Evolutionary conservation across 2,888 invertebrate genomes (phyloP).

Genomic region (Steinernema carpocapsae): DNA sequence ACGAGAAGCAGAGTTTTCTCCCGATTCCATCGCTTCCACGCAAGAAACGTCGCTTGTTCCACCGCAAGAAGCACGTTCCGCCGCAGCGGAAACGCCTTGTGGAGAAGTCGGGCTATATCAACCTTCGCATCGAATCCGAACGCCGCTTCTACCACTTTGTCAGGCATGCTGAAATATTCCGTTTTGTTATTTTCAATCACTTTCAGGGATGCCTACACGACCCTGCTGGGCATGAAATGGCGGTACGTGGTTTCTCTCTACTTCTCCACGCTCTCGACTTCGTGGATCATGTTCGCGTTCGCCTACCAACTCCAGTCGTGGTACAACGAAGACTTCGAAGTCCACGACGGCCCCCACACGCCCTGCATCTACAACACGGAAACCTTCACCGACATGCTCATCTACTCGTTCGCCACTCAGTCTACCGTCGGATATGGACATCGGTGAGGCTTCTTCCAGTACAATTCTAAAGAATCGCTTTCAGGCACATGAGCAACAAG

Average conservation of each 20-base stretch:
- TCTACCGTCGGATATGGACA: slow-evolving; percentile 44
- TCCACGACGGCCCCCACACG: background rate
- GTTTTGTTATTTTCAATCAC: background rate
- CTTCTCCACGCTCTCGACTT: background rate
- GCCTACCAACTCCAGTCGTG: background rate
- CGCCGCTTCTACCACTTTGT: slow-evolving; percentile 8
- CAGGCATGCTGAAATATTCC: background rate
- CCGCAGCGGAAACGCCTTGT: slow-evolving; percentile 19
- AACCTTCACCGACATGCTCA: slow-evolving; percentile 14
- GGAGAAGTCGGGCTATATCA: slow-evolving; percentile 15
- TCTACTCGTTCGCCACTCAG: slow-evolving; percentile 42
- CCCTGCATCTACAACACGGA: background rate
- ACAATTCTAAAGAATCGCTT: background rate
- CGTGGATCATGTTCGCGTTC: background rate
- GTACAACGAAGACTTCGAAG: background rate
- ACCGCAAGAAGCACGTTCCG: background rate
- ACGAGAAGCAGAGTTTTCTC: background rate
- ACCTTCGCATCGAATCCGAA: background rate
- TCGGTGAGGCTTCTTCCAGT: background rate
- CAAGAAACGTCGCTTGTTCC: background rate
- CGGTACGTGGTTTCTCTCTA: slow-evolving; percentile 4
- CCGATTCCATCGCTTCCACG: background rate
- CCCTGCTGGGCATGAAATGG: background rate
- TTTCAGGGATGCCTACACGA: slow-evolving; percentile 1
- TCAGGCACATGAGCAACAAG: slow-evolving; percentile 16